Evolutionary conservation across 2,888 invertebrate genomes (phyloP).

Genomic region (Gymnocheta viridis): DNA sequence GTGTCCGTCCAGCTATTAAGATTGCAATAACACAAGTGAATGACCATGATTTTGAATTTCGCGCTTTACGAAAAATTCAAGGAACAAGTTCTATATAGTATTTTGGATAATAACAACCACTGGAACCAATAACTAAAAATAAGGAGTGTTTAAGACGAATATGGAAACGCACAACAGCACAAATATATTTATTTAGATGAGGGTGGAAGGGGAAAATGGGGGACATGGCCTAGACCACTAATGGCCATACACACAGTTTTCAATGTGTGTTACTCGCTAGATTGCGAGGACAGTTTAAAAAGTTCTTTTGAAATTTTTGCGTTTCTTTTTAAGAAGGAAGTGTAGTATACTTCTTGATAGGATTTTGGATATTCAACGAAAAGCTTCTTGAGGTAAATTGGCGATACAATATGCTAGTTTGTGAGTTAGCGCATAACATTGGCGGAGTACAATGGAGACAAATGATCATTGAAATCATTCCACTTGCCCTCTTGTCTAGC

Average conservation of each 20-base stretch:
- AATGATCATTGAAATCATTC: too few species aligned
- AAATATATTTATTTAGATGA: constrained; percentile 4
- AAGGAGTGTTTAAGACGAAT: constrained; percentile 61
- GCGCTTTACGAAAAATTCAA: constrained; percentile 18
- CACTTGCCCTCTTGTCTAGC: too few species aligned
- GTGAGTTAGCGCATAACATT: too few species aligned
- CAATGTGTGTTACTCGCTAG: background rate
- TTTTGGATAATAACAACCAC: constrained; percentile 1
- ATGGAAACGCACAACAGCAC: constrained; percentile 55
- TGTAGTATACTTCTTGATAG: too few species aligned
- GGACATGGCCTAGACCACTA: constrained; percentile 5
- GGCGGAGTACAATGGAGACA: too few species aligned
- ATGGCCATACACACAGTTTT: background rate
- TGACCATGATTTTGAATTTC: constrained; percentile 68
- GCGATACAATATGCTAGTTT: too few species aligned
- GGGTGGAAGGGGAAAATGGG: background rate
- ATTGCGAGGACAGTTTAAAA: background rate
- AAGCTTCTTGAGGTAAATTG: too few species aligned
- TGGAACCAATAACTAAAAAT: constrained; percentile 26
- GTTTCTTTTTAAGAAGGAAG: too few species aligned
- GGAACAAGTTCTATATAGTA: constrained; percentile 53
- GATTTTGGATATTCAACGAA: too few species aligned
- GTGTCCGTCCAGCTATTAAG: constrained; percentile 40
- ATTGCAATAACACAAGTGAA: constrained; percentile 59
- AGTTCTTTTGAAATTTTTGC: background rate